These are phyloP conservation scores for Listronotus oregonensis DNA, from an alignment of 1,140 invertebrate species.

Conservation along the genomic window DNA sequence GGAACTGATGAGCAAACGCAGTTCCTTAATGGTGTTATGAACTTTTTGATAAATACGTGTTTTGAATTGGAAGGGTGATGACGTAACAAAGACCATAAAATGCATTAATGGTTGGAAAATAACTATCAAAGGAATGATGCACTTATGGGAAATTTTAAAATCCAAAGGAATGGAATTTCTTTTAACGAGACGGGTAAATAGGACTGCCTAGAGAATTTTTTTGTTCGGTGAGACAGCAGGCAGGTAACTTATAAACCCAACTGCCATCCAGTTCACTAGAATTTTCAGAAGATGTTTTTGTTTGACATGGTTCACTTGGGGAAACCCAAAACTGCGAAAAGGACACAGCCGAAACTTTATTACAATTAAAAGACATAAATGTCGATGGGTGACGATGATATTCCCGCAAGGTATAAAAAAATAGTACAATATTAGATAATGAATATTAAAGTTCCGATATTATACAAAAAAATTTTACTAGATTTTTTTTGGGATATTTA, in stretches of 20 bases:
- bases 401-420: no score
- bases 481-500: no score
- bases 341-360: no score
- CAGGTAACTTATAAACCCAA: conserved; percentile 24
- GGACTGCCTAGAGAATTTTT: conserved; percentile 26
- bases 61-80: background rate
- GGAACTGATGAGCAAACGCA: background rate
- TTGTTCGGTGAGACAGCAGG: conserved; percentile 17
- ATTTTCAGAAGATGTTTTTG: conserved; percentile 23
- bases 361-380: no score
- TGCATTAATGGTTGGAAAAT: background rate
- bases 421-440: no score
- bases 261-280: conserved; percentile 19
- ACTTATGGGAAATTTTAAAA: background rate
- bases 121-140: background rate
- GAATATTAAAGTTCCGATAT: no score
- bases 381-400: no score
- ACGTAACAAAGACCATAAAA: background rate
- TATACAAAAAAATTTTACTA: no score
- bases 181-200: conserved; percentile 17
- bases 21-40: conserved; percentile 2
- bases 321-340: no score
- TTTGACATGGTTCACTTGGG: background rate
- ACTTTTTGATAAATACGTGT: background rate
- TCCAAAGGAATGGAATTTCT: background rate